Conservation (phyloP, 1,140 invertebrate species). For the Eurosta solidaginis region DNA sequence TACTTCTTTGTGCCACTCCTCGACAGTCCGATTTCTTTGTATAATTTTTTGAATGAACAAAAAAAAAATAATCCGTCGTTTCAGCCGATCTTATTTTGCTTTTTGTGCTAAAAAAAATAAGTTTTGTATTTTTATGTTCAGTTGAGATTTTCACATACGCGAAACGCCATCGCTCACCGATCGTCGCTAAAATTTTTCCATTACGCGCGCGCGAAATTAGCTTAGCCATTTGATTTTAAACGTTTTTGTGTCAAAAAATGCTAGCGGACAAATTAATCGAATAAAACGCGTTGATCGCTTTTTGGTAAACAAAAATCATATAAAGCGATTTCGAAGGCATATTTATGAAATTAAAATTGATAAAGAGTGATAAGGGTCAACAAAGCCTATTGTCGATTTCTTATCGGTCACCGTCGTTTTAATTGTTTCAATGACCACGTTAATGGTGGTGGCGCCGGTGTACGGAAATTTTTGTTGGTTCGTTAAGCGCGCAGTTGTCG, state of each 20-base stretch:
- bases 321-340: background rate
- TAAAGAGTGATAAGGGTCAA: conserved; percentile 19
- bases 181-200: background rate
- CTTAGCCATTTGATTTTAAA: background rate
- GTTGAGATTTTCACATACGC: conserved; percentile 20
- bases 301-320: background rate
- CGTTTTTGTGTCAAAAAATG: conserved; percentile 2
- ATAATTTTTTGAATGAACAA: background rate
- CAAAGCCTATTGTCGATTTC: background rate
- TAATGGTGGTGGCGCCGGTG: background rate
- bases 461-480: background rate
- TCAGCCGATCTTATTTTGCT: conserved; percentile 19
- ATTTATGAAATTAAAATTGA: conserved; percentile 1
- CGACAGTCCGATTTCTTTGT: background rate
- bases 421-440: background rate
- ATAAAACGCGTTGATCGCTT: background rate
- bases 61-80: background rate
- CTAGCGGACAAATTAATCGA: background rate
- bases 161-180: background rate
- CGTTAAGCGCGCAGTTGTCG: background rate
- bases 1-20: background rate
- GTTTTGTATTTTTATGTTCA: background rate
- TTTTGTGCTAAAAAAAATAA: conserved; percentile 5
- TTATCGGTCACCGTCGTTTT: background rate
- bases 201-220: background rate